A percentile compares a stretch with the other conserved stretches of the same genome.
Evolutionary conservation across 2,113 vertebrate genomes (phyloP).

Genomic region (Entelurus aequoreus): DNA sequence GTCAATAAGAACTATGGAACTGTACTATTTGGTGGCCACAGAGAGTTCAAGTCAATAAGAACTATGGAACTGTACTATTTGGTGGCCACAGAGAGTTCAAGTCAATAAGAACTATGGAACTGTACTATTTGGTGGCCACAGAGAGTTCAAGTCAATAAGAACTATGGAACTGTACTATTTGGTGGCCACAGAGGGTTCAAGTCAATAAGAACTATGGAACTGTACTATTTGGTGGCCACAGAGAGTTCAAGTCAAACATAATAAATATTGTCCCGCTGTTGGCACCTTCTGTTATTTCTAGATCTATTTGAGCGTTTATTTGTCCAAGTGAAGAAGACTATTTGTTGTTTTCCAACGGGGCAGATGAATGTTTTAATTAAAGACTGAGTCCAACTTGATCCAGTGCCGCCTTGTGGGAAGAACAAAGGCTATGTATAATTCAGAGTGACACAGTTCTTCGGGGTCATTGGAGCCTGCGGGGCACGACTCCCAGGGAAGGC

Average conservation of each 20-base stretch:
- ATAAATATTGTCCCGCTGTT: no score
- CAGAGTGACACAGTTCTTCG: conserved; percentile 58
- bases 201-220: not conserved
- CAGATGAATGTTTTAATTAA: conserved; percentile 62
- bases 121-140: not conserved
- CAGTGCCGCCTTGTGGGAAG: conserved; percentile 60
- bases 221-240: not conserved
- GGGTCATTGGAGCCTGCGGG: conserved; percentile 60
- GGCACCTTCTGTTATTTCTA: not conserved
- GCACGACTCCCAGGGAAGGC: conserved; percentile 34
- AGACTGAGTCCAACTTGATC: conserved; percentile 71
- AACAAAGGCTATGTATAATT: conserved; percentile 74
- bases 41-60: no score
- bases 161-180: not conserved
- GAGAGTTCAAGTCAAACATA: no score
- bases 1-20: not conserved
- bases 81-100: no score
- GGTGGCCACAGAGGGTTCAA: no score
- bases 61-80: not conserved
- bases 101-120: not conserved
- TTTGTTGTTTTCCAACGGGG: conserved; percentile 22
- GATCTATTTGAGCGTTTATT: not conserved
- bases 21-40: not conserved
- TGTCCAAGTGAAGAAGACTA: no score
- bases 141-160: no score